phyloP scores from a whole-genome alignment of 2,113 vertebrate genomes.

The Periophthalmodon schlosseri region DNA sequence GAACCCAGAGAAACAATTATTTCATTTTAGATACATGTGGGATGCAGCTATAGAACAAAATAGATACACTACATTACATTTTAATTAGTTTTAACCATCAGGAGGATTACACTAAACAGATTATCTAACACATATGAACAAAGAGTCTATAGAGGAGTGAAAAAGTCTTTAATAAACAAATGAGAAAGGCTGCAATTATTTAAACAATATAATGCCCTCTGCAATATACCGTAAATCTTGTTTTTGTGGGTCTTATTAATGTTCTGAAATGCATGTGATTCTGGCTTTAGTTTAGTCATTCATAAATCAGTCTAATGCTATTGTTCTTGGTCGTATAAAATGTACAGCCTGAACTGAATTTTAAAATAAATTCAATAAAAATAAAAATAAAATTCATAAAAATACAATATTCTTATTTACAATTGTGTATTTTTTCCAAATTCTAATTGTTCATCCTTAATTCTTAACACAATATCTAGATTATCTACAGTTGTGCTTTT shows the following conservation, averaged over 20 bases:
- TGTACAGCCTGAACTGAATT: no score
- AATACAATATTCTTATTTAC: background rate
- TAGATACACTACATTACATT: conserved; percentile 20
- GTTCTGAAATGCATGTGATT: background rate
- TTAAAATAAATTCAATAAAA: no score
- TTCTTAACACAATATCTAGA: conserved; percentile 7
- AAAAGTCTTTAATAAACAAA: background rate
- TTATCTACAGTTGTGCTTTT: conserved; percentile 17
- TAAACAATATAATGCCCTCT: background rate
- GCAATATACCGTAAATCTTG: background rate
- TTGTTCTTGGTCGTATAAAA: background rate
- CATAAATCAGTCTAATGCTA: background rate
- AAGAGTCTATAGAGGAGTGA: background rate
- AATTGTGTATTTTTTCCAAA: background rate
- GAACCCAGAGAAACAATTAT: background rate
- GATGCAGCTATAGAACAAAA: conserved; percentile 10
- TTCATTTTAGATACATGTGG: background rate
- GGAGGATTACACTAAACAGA: conserved; percentile 13
- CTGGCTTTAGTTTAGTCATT: background rate
- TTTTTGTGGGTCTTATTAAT: background rate
- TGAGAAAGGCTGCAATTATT: no score
- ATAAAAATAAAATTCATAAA: no score
- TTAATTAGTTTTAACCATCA: conserved; percentile 32
- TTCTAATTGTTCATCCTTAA: background rate
- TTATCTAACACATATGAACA: conserved; percentile 7